phyloP scores from a whole-genome alignment of 2,888 invertebrate genomes.

The Protophormia terraenovae region DNA sequence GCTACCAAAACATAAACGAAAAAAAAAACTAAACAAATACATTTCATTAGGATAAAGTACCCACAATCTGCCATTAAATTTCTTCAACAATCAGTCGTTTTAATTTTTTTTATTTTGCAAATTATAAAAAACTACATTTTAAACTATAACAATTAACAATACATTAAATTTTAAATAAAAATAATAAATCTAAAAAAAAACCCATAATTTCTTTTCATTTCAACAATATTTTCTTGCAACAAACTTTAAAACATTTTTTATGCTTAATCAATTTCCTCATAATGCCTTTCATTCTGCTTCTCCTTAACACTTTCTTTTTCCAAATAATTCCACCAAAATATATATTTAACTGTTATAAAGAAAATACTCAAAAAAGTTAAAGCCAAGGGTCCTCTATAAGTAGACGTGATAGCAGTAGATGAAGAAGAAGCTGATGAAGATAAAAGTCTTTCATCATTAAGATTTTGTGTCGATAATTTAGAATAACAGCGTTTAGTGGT shows the following conservation, averaged over 20 bases:
- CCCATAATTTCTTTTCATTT: neutral
- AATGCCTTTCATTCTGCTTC: neutral
- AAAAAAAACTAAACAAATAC: too few species aligned
- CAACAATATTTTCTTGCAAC: too few species aligned
- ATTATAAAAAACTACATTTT: neutral
- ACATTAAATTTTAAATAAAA: neutral
- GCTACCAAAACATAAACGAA: too few species aligned
- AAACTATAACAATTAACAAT: neutral
- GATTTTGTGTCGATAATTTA: neutral
- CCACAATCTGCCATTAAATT: too few species aligned
- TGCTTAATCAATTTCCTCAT: neutral
- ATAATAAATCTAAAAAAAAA: neutral
- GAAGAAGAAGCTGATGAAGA: slow-evolving; percentile 13
- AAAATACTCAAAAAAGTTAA: slow-evolving; percentile 56
- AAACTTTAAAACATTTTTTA: neutral
- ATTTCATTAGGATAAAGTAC: too few species aligned
- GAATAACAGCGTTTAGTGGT: slow-evolving; percentile 13
- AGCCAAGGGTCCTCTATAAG: slow-evolving; percentile 26
- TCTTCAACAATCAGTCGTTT: neutral
- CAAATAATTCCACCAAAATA: slow-evolving; percentile 63
- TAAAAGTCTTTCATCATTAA: neutral
- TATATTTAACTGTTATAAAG: slow-evolving; percentile 60
- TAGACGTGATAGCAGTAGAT: neutral
- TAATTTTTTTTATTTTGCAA: neutral
- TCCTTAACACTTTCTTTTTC: neutral